Conservation (phyloP, 2,113 vertebrate genomes). For the Macrotus californicus region DNA sequence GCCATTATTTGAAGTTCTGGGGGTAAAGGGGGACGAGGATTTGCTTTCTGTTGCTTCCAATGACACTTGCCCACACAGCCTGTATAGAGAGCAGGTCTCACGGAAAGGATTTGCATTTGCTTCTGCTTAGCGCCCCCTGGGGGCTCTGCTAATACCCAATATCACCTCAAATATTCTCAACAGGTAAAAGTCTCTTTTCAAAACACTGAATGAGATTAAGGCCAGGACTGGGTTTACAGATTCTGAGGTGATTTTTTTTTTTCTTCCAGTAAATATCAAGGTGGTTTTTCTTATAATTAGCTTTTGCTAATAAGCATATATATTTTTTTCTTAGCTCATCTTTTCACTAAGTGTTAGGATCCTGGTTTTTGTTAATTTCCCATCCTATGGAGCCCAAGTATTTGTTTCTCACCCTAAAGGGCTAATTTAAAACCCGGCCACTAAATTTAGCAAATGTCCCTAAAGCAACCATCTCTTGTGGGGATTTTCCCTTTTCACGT, state of each 20-base stretch:
- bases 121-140: neutral
- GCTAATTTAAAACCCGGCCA: neutral
- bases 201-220: neutral
- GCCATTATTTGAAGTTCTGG: neutral
- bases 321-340: neutral
- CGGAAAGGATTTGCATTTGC: neutral
- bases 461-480: neutral
- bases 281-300: neutral
- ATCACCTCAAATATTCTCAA: neutral
- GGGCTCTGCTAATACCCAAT: neutral
- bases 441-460: neutral
- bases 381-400: neutral
- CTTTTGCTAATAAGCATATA: neutral
- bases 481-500: neutral
- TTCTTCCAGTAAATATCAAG: neutral
- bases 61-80: neutral
- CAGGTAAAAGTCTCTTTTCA: neutral
- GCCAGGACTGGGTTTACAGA: neutral
- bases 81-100: neutral
- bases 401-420: neutral
- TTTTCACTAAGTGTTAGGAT: neutral
- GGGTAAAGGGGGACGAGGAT: neutral
- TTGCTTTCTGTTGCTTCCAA: neutral
- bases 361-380: neutral
- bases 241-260: neutral